Conservation (phyloP, 1,140 invertebrate species). For the Anthonomus grandis region DNA sequence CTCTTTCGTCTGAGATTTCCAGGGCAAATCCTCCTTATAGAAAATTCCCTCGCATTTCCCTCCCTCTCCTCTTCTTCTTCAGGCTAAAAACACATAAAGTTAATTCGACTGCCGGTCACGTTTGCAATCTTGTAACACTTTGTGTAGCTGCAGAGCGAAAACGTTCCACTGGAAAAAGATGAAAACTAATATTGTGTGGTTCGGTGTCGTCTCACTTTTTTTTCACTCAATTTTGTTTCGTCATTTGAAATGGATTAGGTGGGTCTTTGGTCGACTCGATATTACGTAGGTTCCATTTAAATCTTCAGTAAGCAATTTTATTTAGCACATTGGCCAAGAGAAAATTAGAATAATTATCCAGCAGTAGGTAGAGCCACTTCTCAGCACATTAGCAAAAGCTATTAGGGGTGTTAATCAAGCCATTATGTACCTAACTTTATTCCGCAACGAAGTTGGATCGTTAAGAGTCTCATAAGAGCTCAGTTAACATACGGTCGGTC, state of each 20-base stretch:
- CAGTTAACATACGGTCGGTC: constrained; percentile 20
- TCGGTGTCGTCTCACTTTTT: background rate
- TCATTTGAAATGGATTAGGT: too few relatives aligned
- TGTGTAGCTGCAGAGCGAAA: constrained; percentile 28
- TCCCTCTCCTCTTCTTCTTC: too few relatives aligned
- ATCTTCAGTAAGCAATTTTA: too few relatives aligned
- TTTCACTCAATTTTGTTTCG: background rate
- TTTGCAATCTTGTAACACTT: constrained; percentile 40
- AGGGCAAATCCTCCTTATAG: constrained; percentile 18
- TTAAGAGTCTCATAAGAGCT: constrained; percentile 23
- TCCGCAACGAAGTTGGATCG: constrained; percentile 22
- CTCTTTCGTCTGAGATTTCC: constrained; percentile 7
- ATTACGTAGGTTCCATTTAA: too few relatives aligned
- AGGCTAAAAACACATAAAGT: constrained; percentile 26
- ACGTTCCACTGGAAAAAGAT: constrained; percentile 19
- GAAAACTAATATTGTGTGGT: constrained; percentile 28
- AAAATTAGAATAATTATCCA: constrained; percentile 15
- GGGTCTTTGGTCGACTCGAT: too few relatives aligned
- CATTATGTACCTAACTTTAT: constrained; percentile 28
- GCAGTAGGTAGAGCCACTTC: constrained; percentile 21
- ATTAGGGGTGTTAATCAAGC: constrained; percentile 27
- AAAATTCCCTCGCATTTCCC: constrained; percentile 8
- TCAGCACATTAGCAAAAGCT: constrained; percentile 20
- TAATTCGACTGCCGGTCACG: constrained; percentile 33
- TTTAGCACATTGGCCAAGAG: background rate